These are phyloP conservation scores for Cheilosia impressa DNA, from an alignment of 2,888 invertebrate genomes.

Conservation along the genomic window DNA sequence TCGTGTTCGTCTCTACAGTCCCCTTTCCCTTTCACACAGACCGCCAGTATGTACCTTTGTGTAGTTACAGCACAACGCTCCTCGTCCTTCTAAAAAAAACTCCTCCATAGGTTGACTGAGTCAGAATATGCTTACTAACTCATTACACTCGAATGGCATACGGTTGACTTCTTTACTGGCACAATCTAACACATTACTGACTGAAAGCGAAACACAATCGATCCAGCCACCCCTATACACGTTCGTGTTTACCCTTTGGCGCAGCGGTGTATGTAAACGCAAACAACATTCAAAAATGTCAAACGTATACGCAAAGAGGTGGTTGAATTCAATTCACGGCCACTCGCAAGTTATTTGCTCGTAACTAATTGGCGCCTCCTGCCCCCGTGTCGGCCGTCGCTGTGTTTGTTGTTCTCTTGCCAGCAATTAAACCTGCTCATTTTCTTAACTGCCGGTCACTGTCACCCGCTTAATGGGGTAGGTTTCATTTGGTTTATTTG, in stretches of 20 bases:
- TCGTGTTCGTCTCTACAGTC: too few species aligned
- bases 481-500: constrained; percentile 15
- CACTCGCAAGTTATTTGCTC: constrained; percentile 52
- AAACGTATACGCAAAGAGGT: constrained; percentile 49
- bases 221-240: background rate
- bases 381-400: background rate
- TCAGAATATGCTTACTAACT: background rate
- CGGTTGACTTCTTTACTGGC: background rate
- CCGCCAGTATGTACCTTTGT: too few species aligned
- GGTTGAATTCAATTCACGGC: constrained; percentile 59
- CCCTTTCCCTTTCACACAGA: too few species aligned
- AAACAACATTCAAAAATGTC: constrained; percentile 60
- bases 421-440: constrained; percentile 58
- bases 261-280: constrained; percentile 31
- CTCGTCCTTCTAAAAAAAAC: background rate
- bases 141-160: background rate
- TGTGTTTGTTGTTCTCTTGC: constrained; percentile 28
- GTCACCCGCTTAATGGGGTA: constrained; percentile 28
- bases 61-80: too few species aligned
- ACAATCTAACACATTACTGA: constrained; percentile 10
- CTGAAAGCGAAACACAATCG: constrained; percentile 30
- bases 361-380: constrained; percentile 55
- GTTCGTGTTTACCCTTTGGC: constrained; percentile 36
- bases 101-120: too few species aligned
- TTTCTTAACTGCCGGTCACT: constrained; percentile 45